Base-by-base conservation (phyloP, 2,888 invertebrate species). In the Stenurella melanura region DNA sequence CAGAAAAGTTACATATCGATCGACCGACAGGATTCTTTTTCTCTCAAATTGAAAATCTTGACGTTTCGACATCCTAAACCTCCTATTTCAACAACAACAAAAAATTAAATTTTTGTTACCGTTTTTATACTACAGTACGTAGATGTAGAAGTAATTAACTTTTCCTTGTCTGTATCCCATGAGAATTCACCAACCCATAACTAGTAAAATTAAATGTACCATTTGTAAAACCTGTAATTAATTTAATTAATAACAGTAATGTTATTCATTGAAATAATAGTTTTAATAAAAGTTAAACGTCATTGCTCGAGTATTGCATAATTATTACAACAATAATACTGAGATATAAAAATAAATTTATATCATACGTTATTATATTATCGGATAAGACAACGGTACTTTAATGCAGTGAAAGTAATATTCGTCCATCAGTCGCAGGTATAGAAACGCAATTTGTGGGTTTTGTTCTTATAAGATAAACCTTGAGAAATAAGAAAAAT, bases 261-360 rank as follows among this genome's bases (percentile, higher is more conserved):
- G 50, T 50, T 50, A 50, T 30, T 38, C 3, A 17, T 17, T 42
- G 19, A 64, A 42, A 63, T 63, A 63, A 34, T 63, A 34, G 30
- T 9, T 30, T 11, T 12, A 61, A 61, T 30, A 61, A 61, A 61
- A 30, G 30, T 11, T n/a, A 26, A 26, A 17, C 34, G 63, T 34
- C 63, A 11, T n/a, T 34, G 26, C 6, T 7, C 18, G 17, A 9
- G 15, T 69, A 30, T 70, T 70, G 38, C 70, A 50, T 60, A 60
- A 70, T 70, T 70, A 17, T 60, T 70, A 21, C 57, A 58, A 69
- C 42, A 60, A 60, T 70, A 70, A 70, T 60, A 57, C 60, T 58
- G 60, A 58, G 34, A 70, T 70, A 60, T 34, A 64, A 64, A 64
- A 34, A 17, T 18, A 38, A 64, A 42, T 64, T 64, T 64, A 64